These are phyloP conservation scores for Megalopta genalis DNA, from an alignment of 1,140 invertebrate genomes.

Conservation along the genomic window DNA sequence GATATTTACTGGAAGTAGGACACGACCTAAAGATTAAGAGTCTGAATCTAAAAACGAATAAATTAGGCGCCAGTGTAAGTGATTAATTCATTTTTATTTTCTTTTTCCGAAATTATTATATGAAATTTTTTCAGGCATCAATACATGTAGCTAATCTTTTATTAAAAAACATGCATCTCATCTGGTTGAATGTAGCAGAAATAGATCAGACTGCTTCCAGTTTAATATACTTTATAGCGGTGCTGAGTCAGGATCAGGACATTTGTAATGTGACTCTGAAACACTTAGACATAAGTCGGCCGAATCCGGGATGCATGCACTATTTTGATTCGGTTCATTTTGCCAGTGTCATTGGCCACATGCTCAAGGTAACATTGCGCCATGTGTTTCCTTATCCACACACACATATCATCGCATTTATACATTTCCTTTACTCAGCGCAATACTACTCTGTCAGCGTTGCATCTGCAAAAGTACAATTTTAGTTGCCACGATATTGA, in stretches of 20 bases:
- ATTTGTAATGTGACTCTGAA: constrained; percentile 75
- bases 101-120: constrained; percentile 13
- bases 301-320: constrained; percentile 74
- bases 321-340: constrained; percentile 67
- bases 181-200: constrained; percentile 81
- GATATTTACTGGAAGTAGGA: constrained; percentile 72
- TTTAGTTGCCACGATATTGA: constrained; percentile 82
- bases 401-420: not conserved
- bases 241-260: constrained; percentile 74
- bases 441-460: constrained; percentile 79
- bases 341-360: constrained; percentile 66
- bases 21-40: constrained; percentile 77
- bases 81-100: constrained; percentile 1
- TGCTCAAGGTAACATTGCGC: constrained; percentile 68
- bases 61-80: constrained; percentile 76
- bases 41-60: constrained; percentile 81
- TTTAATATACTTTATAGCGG: constrained; percentile 77
- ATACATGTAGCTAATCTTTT: constrained; percentile 79
- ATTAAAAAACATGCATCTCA: constrained; percentile 74
- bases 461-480: constrained; percentile 82
- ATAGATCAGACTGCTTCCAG: constrained; percentile 80
- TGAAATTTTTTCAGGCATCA: constrained; percentile 70
- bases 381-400: constrained; percentile 2
- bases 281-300: constrained; percentile 81
- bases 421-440: constrained; percentile 56